Evolutionary conservation across 2,113 vertebrate species (phyloP).

Genomic region (Aleadryas rufinucha): DNA sequence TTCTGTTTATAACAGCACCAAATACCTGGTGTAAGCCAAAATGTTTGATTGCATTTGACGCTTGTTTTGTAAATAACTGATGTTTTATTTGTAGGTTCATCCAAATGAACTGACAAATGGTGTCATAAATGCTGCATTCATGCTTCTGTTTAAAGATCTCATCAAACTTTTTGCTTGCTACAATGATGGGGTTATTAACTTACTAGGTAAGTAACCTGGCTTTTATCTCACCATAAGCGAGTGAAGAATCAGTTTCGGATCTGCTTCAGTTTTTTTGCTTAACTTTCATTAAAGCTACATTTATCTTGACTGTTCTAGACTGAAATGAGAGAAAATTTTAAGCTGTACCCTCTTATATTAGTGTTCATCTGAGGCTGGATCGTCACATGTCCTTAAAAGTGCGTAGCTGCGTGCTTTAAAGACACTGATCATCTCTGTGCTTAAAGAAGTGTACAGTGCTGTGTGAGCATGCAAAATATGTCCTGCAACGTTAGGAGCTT

Average conservation of each 20-base stretch:
- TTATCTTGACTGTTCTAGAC: neutral
- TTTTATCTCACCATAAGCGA: neutral
- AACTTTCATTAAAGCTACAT: neutral
- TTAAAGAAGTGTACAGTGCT: neutral
- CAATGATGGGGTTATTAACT: slow-evolving; percentile 97
- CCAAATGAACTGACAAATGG: slow-evolving; percentile 91
- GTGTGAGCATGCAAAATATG: neutral
- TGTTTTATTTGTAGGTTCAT: slow-evolving; percentile 81
- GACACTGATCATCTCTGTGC: neutral
- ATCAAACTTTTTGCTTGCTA: slow-evolving; percentile 99
- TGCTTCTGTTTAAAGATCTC: slow-evolving; percentile 97
- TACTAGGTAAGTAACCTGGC: slow-evolving; percentile 80
- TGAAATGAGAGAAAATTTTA: neutral
- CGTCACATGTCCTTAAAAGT: neutral
- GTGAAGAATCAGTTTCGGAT: neutral
- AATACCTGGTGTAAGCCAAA: neutral
- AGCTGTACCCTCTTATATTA: neutral
- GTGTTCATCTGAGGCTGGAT: neutral
- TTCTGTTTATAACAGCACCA: neutral
- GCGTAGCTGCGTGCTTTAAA: neutral
- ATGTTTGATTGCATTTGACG: neutral
- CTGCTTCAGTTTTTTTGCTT: neutral
- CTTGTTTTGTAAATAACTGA: neutral
- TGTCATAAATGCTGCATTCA: slow-evolving; percentile 95
- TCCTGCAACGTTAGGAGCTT: neutral